These are phyloP conservation scores for Clinocottus analis DNA, from an alignment of 2,113 vertebrate genomes.

Conservation along the genomic window DNA sequence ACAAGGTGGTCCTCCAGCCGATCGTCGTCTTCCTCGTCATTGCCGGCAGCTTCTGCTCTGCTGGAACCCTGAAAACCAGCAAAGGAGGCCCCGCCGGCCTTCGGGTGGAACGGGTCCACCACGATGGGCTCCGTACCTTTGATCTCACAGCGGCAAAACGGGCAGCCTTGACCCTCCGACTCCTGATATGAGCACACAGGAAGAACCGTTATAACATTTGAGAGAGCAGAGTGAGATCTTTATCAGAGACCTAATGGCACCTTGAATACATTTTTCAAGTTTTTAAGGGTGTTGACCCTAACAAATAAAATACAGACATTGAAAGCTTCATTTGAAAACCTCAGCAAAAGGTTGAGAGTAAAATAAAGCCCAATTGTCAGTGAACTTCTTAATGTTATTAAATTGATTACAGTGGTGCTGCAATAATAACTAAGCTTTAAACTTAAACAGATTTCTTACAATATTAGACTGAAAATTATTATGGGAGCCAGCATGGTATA, in stretches of 20 bases:
- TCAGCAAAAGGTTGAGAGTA: too few relatives aligned
- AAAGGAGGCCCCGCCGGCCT: conserved; percentile 82
- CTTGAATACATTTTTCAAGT: too few relatives aligned
- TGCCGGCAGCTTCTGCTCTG: conserved; percentile 88
- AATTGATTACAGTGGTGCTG: neutral
- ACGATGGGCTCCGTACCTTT: conserved; percentile 99
- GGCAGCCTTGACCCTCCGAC: conserved; percentile 97
- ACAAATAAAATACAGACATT: too few relatives aligned
- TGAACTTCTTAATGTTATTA: neutral
- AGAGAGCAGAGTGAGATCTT: neutral
- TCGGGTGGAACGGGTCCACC: conserved; percentile 96
- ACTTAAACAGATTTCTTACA: neutral
- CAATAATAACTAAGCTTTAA: neutral
- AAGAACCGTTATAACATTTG: neutral
- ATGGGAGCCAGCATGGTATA: neutral
- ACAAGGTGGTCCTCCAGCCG: conserved; percentile 93
- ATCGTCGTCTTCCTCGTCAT: conserved; percentile 95
- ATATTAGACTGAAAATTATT: neutral
- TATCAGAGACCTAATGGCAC: neutral
- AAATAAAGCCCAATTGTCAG: neutral
- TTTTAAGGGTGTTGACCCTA: too few relatives aligned
- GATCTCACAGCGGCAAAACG: conserved; percentile 98
- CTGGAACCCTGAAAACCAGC: conserved; percentile 87
- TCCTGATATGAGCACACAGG: conserved; percentile 81
- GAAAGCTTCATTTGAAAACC: too few relatives aligned